These are phyloP conservation scores for Heterodera schachtii DNA, from an alignment of 1,140 invertebrate species.

Conservation along the genomic window DNA sequence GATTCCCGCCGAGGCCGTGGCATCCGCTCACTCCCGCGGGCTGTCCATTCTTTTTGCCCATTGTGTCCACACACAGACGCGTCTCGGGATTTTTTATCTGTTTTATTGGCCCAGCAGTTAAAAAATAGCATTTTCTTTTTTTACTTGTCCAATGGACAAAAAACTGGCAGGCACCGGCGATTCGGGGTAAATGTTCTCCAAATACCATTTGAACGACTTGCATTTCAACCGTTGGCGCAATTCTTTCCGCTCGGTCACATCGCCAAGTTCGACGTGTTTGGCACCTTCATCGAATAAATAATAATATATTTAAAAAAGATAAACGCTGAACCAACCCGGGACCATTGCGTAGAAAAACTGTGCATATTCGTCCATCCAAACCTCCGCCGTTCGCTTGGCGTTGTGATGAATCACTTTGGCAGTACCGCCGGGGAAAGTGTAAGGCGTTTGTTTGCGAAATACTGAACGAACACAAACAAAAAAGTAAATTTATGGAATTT, in stretches of 20 bases:
- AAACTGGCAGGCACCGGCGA: conserved; percentile 71
- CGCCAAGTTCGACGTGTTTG: conserved; percentile 70
- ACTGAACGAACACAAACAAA: conserved; percentile 67
- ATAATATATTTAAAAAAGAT: conserved; percentile 17
- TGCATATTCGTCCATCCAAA: conserved; percentile 71
- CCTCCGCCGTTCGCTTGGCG: conserved; percentile 55
- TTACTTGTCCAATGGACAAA: conserved; percentile 59
- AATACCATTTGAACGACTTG: conserved; percentile 95
- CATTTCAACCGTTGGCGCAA: conserved; percentile 83
- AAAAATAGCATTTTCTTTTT: conserved; percentile 55
- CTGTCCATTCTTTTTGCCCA: conserved; percentile 53
- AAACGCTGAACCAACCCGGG: conserved; percentile 75
- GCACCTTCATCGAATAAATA: conserved; percentile 34
- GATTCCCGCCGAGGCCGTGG: conserved; percentile 56
- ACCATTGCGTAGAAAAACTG: conserved; percentile 95
- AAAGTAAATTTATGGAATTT: neutral
- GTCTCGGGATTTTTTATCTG: conserved; percentile 37
- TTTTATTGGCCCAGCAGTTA: conserved; percentile 48
- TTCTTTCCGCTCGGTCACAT: conserved; percentile 78
- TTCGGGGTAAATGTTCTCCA: conserved; percentile 94
- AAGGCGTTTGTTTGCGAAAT: conserved; percentile 86
- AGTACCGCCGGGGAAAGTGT: conserved; percentile 86
- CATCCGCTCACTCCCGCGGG: conserved; percentile 42
- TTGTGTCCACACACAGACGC: conserved; percentile 48
- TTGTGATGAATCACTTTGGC: conserved; percentile 69